These are phyloP conservation scores for Zaprionus inermis DNA, from an alignment of 1,140 invertebrate species.

Conservation along the genomic window DNA sequence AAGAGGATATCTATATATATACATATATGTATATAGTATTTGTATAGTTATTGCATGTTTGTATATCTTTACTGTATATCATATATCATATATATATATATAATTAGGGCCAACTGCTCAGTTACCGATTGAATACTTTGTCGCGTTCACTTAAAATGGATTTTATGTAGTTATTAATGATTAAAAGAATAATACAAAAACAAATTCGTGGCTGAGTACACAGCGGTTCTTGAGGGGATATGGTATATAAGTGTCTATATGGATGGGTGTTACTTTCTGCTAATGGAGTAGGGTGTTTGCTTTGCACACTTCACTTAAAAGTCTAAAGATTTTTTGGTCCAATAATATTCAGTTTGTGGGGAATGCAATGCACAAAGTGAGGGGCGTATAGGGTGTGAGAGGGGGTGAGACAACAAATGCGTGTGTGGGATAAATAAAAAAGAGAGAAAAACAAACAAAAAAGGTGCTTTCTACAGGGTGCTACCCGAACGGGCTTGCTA, in stretches of 20 bases:
- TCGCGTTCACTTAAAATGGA: slow-evolving; percentile 60
- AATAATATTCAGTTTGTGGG: slow-evolving; percentile 73
- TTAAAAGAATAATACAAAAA: slow-evolving; percentile 74
- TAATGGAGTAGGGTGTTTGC: slow-evolving; percentile 40
- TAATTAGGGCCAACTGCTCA: slow-evolving; percentile 32
- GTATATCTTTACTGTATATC: slow-evolving; percentile 19
- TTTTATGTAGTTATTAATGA: slow-evolving; percentile 67
- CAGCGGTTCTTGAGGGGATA: slow-evolving; percentile 48
- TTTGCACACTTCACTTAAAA: slow-evolving; percentile 70
- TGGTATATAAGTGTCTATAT: slow-evolving; percentile 20
- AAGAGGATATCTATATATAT: slow-evolving; percentile 20
- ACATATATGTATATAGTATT: slow-evolving; percentile 23
- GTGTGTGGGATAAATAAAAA: slow-evolving; percentile 21
- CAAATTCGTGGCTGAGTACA: slow-evolving; percentile 75
- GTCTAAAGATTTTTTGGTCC: slow-evolving; percentile 83
- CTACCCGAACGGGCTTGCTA: slow-evolving; percentile 32
- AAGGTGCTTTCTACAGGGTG: slow-evolving; percentile 36
- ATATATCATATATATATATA: slow-evolving; percentile 26
- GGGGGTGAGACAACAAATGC: slow-evolving; percentile 42
- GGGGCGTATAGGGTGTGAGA: no score
- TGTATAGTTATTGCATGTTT: slow-evolving; percentile 24
- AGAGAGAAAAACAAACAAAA: slow-evolving; percentile 46
- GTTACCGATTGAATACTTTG: slow-evolving; percentile 62
- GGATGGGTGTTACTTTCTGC: slow-evolving; percentile 49
- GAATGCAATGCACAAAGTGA: no score